Base-by-base conservation (phyloP, 2,113 vertebrate species). In the Menura novaehollandiae region DNA sequence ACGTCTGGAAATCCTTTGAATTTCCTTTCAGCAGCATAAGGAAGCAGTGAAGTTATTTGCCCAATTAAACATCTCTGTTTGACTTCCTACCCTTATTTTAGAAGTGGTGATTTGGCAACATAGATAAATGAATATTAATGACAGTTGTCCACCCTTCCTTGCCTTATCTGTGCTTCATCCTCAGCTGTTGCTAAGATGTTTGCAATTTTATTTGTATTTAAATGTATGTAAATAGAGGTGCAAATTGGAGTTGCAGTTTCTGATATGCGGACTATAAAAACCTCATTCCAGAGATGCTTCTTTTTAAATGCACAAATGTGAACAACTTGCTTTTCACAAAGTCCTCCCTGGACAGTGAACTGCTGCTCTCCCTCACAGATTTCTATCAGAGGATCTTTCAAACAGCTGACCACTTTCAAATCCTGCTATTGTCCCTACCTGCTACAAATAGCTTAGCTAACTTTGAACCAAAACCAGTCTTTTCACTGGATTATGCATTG, bases 401-500 rank as follows among this genome's bases (percentile, higher is more conserved):
- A 89, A 90, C 68, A 88, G 66, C 80, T 92, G 79, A 92, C 83
- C 2, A 13, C 39, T 93, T 88, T 46, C 84, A 95, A 94, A 92
- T 89, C 79, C 69, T 66, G 22, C 60, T 84, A 69, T 88, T 93
- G 77, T 91, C 69, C 60, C 53, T 86, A 88, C 78, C 79, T 95
- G 43, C 82, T 89, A 52, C 71, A 92, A 92, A 86, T 13, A 72
- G 63, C 72, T 96, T 73, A 94, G 72, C 66, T 72, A 93, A 85
- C 68, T 86, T 88, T 60, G 63, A 94, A 80, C 37, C 20, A 58
- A 93, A 95, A 49, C 19, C 64, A 49, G 52, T 94, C 89, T 90
- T 93, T 96, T 90, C 89, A 78, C 66, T 91, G 75, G 91, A 96
- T 96, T 97, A 95, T 79, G 72, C 90, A 94, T 93, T 97, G 94